phyloP scores from a whole-genome alignment of 53 echinoderm and acorn worm species.

The Holothuria scabra region DNA sequence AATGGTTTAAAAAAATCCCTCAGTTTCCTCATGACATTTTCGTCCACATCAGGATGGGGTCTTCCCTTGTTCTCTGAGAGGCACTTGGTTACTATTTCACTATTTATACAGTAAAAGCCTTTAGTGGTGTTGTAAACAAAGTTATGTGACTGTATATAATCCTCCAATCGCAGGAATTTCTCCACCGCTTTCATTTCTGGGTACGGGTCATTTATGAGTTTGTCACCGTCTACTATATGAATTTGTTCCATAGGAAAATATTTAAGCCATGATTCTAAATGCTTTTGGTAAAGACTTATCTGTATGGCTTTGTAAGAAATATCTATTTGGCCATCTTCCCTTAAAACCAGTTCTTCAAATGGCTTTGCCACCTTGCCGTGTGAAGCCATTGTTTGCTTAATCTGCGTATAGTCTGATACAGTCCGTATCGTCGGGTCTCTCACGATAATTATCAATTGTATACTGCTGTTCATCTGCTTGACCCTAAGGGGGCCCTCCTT shows the following conservation, averaged over 20 bases:
- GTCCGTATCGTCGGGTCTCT: conserved; percentile 83
- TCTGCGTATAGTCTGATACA: conserved; percentile 90
- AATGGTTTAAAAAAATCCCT: conserved; percentile 79
- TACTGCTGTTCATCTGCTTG: conserved; percentile 66
- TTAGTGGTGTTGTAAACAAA: conserved; percentile 79
- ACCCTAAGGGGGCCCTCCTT: conserved; percentile 72
- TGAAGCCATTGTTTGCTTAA: conserved; percentile 51
- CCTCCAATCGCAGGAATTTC: conserved; percentile 70
- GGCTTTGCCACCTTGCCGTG: conserved; percentile 36
- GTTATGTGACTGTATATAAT: conserved; percentile 63
- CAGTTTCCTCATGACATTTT: conserved; percentile 61
- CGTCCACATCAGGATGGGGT: conserved; percentile 79
- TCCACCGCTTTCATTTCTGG: conserved; percentile 89
- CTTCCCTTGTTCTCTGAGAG: conserved; percentile 80
- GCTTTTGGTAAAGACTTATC: conserved; percentile 80
- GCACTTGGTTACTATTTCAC: conserved; percentile 71
- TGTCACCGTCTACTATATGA: conserved; percentile 87
- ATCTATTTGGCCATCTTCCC: conserved; percentile 57
- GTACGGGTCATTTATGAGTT: conserved; percentile 76
- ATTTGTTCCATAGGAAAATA: conserved; percentile 76
- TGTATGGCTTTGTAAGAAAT: conserved; percentile 78
- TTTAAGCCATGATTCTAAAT: conserved; percentile 67
- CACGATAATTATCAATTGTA: conserved; percentile 81
- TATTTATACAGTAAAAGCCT: conserved; percentile 86
- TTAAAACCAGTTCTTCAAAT: conserved; percentile 64